Conservation (phyloP, 2,797 vertebrate genomes). For the Masticophis lateralis region DNA sequence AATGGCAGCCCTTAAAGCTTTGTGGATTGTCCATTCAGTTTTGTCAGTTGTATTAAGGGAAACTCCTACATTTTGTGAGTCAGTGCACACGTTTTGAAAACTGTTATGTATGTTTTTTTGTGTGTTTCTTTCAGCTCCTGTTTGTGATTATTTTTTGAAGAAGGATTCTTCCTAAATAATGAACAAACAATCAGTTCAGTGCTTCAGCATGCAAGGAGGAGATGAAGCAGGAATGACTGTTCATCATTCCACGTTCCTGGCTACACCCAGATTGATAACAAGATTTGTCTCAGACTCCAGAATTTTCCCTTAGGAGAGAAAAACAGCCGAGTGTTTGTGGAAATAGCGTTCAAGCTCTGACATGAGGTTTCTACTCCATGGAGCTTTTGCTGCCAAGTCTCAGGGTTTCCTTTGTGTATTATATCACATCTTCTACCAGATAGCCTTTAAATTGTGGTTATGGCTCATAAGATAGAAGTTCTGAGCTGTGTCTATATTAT, state of each 20-base stretch:
- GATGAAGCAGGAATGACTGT: constrained; percentile 35
- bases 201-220: constrained; percentile 21
- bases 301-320: constrained; percentile 30
- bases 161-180: constrained; percentile 46
- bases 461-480: constrained; percentile 49
- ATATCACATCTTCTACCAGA: constrained; percentile 25
- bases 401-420: constrained; percentile 42
- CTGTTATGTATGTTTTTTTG: constrained; percentile 12
- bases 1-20: not conserved
- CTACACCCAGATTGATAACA: constrained; percentile 48
- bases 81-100: not conserved
- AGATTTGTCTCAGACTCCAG: constrained; percentile 38
- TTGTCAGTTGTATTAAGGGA: not conserved
- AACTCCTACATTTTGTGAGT: constrained; percentile 11
- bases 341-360: constrained; percentile 20
- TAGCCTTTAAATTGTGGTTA: not conserved
- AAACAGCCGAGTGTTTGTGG: constrained; percentile 26
- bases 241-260: constrained; percentile 44
- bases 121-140: constrained; percentile 60
- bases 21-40: not conserved
- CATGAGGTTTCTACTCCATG: constrained; percentile 13
- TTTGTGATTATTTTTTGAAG: constrained; percentile 15
- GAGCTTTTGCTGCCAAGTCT: constrained; percentile 38
- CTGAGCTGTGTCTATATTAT: constrained; percentile 58
- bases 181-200: constrained; percentile 37